Conservation (phyloP, 2,797 vertebrate species). For the Hapalemur alaotrensis region DNA sequence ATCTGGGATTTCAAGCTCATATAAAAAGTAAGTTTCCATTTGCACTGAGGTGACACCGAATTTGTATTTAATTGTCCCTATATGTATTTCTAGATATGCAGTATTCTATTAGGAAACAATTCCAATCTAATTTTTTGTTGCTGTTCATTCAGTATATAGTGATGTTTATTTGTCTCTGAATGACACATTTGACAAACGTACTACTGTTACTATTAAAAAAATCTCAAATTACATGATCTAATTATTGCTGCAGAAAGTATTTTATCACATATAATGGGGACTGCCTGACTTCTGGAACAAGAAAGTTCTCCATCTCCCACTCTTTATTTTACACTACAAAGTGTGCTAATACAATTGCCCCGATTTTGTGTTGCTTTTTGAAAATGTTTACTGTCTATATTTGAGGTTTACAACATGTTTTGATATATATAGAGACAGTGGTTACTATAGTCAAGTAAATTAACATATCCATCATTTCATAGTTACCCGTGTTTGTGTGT, state of each 20-base stretch:
- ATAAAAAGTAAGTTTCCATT: neutral
- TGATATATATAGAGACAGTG: too few species aligned
- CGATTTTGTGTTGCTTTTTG: neutral
- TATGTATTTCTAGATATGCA: neutral
- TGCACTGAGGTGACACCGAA: neutral
- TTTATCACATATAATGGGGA: neutral
- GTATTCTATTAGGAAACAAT: neutral
- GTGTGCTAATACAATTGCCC: neutral
- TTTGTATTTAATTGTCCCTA: neutral
- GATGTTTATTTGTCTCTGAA: neutral
- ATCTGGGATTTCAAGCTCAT: neutral
- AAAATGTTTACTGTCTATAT: too few species aligned
- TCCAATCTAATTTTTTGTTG: neutral
- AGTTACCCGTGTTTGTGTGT: too few species aligned
- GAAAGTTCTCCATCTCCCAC: neutral
- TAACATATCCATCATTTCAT: too few species aligned
- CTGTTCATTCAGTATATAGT: neutral
- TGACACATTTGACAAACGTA: neutral
- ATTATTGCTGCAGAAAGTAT: neutral
- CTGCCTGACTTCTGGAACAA: neutral
- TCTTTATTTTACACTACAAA: neutral
- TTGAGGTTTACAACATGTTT: too few species aligned
- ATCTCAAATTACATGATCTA: neutral
- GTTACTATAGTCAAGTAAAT: too few species aligned
- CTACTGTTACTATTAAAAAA: neutral